phyloP scores from a whole-genome alignment of 1,140 invertebrate genomes.

The Drosophila watanabei region DNA sequence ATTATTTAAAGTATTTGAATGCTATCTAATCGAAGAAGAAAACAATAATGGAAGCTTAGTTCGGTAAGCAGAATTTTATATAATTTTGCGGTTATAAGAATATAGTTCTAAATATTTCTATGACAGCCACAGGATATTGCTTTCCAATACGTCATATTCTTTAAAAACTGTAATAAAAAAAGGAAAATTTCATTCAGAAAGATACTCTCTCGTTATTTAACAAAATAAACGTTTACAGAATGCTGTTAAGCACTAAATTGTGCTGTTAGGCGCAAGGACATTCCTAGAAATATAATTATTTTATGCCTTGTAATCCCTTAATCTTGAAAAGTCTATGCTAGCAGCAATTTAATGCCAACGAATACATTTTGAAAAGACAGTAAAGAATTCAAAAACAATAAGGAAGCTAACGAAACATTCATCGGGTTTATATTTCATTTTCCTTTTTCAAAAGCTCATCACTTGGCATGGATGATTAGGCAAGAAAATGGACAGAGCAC shows the following conservation, averaged over 20 bases:
- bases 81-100: too few species aligned
- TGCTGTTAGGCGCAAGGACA: background rate
- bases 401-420: constrained; percentile 3
- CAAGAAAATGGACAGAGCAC: constrained; percentile 13
- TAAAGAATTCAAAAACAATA: background rate
- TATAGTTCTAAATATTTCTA: too few species aligned
- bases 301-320: background rate
- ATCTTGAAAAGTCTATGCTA: background rate
- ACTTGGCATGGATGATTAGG: background rate
- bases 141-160: too few species aligned
- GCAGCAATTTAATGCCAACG: background rate
- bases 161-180: too few species aligned
- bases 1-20: too few species aligned
- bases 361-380: background rate
- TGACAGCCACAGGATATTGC: too few species aligned
- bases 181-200: background rate
- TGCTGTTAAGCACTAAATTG: background rate
- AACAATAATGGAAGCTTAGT: too few species aligned
- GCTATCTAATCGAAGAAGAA: too few species aligned
- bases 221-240: background rate
- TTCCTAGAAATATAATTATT: background rate
- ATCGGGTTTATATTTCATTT: background rate
- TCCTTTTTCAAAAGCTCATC: background rate
- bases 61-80: too few species aligned
- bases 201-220: background rate